These are phyloP conservation scores for Calyptomena viridis DNA, from an alignment of 2,113 vertebrate species.

Conservation along the genomic window DNA sequence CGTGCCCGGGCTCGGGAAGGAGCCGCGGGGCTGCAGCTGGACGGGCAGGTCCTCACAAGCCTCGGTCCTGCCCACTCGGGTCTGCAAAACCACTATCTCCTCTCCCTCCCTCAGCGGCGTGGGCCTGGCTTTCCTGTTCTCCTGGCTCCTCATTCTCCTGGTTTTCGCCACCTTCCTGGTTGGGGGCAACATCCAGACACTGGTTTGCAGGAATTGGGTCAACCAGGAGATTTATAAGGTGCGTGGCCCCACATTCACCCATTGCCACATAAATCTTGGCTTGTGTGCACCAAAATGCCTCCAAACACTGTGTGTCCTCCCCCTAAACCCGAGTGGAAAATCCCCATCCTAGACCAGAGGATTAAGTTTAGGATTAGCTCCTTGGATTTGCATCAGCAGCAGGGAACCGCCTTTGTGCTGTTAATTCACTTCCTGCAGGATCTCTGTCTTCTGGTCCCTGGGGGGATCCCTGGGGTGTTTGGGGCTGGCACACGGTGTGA, in stretches of 20 bases:
- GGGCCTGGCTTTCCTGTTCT: slow-evolving; percentile 76
- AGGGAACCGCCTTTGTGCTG: neutral
- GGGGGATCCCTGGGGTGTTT: neutral
- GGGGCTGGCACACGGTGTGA: fast-evolving
- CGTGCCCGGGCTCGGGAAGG: neutral
- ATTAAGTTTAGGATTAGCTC: neutral
- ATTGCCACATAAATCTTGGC: fast-evolving
- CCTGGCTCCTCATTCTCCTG: slow-evolving; percentile 77
- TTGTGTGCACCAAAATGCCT: neutral
- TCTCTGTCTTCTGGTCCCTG: too few relatives aligned
- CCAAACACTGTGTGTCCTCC: neutral
- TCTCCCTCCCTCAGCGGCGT: slow-evolving; percentile 60
- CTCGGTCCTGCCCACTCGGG: neutral
- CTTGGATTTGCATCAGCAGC: neutral
- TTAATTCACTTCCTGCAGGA: neutral
- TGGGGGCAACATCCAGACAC: slow-evolving; percentile 77
- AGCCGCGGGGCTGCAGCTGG: neutral
- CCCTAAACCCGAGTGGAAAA: neutral
- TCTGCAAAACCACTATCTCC: neutral
- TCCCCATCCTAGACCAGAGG: neutral
- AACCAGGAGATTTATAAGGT: slow-evolving; percentile 78
- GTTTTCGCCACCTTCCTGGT: slow-evolving; percentile 78
- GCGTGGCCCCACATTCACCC: neutral
- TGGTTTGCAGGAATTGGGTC: slow-evolving; percentile 78
- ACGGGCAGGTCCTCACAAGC: neutral